Evolutionary conservation across 2,113 vertebrate species (phyloP).

Genomic region (Antidorcas marsupialis): DNA sequence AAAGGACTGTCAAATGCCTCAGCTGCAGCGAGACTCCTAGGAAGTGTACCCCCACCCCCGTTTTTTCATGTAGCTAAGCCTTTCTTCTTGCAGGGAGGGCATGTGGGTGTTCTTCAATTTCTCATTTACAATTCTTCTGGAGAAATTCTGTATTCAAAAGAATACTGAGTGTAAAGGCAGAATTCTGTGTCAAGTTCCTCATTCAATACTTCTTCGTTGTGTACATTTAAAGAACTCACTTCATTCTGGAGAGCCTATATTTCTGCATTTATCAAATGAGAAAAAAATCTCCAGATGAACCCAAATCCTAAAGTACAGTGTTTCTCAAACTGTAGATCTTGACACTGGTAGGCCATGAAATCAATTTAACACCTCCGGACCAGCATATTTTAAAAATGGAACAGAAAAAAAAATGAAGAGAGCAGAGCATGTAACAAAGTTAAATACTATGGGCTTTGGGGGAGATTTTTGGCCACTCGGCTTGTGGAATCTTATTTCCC

Average conservation of each 20-base stretch:
- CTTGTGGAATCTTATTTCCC: background rate
- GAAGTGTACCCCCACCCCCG: too few relatives aligned
- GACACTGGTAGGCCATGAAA: background rate
- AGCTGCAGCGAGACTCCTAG: background rate
- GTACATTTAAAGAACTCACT: background rate
- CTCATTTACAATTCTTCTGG: background rate
- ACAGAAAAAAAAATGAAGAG: background rate
- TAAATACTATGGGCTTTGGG: background rate
- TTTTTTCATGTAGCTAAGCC: background rate
- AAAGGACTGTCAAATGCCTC: background rate
- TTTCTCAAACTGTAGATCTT: background rate
- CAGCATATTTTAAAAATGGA: constrained; percentile 9
- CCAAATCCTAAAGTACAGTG: background rate
- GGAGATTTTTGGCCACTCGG: background rate
- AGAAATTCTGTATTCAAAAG: background rate
- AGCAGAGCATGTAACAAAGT: background rate
- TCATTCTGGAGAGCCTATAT: background rate
- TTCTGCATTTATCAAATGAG: background rate
- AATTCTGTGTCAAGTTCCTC: background rate
- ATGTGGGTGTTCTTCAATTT: background rate
- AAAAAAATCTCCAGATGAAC: background rate
- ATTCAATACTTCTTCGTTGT: background rate
- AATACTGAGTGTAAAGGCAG: background rate
- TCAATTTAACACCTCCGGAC: background rate
- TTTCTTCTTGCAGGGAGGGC: background rate